Base-by-base conservation (phyloP, 1,140 invertebrate genomes). In the Globodera ellingtonae region DNA sequence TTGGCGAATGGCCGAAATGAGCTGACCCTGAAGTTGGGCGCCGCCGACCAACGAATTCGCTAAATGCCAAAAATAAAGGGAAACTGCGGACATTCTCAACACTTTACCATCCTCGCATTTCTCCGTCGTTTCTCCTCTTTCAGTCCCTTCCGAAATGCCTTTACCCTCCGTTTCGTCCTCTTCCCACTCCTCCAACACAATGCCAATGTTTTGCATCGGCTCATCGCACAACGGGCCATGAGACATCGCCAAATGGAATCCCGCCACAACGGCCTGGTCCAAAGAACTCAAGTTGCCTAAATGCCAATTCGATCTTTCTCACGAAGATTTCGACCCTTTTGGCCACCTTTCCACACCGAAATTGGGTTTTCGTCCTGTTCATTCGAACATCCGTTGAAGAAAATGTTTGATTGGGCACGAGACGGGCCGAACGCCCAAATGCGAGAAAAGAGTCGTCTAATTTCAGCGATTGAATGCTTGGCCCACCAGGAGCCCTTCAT, bases 181-280 rank as follows among this genome's bases (percentile, higher is more conserved):
- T 15, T 56, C 78, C 86, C 86, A 88, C 52, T 85, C 93, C 87
- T 96, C 93, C 3, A 98, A 91, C 81, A 95, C 91, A 90, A 97
- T 97, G 78, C 93, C 94, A 0, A 98, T 94, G 2, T 96, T 96
- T 91, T 94, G 94, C 94, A 98, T 94, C 21, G 95, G 95, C 87
- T 98, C 96, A 89, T 98, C 95, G 91, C 96, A 98, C 24, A 98
- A 89, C 6, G 95, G 95, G 6, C 97, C 96, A 70, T 94, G 92
- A 18, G 94, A 90, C 3, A 94, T 94, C 0, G 95, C 95, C 86
- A 98, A 89, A 92, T 98, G 95, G 90, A 98, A 99, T 3, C 97
- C 96, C 91, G 94, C 96, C 3, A 98, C 91, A 88, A 98, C 93
- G 10, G 83, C 78, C 66, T 81, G 75, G 78, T 89, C 89, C 13